These are phyloP conservation scores for Drosophila miranda DNA, from an alignment of 1,140 invertebrate species.

Conservation along the genomic window DNA sequence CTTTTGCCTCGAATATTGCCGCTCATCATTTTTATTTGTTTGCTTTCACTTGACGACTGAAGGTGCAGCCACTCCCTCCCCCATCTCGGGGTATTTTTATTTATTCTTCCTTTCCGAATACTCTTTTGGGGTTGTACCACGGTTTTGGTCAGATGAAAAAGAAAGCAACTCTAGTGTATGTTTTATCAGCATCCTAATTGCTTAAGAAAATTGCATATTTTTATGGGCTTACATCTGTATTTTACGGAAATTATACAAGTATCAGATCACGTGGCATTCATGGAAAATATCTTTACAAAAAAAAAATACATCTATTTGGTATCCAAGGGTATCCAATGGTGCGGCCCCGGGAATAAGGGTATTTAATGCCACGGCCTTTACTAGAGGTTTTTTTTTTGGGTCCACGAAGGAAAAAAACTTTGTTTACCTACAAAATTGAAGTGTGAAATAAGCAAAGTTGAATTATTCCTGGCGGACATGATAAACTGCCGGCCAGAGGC, in stretches of 20 bases:
- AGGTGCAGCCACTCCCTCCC: slow-evolving; percentile 10
- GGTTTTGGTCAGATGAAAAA: too few relatives aligned
- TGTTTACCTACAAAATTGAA: slow-evolving; percentile 81
- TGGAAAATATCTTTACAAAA: too few relatives aligned
- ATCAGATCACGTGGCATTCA: too few relatives aligned
- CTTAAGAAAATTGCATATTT: too few relatives aligned
- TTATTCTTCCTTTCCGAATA: slow-evolving; percentile 4
- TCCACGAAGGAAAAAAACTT: slow-evolving; percentile 51
- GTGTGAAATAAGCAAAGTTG: slow-evolving; percentile 81
- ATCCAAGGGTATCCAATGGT: too few relatives aligned
- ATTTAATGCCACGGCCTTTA: slow-evolving; percentile 45
- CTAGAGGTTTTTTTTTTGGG: slow-evolving; percentile 5
- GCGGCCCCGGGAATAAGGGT: slow-evolving; percentile 6
- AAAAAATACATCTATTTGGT: too few relatives aligned
- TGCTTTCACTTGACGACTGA: slow-evolving; percentile 62
- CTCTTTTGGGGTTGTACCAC: too few relatives aligned
- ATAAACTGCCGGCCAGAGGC: slow-evolving; percentile 69
- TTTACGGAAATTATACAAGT: too few relatives aligned
- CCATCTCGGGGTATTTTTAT: not conserved
- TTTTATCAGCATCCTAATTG: too few relatives aligned
- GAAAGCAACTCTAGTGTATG: too few relatives aligned
- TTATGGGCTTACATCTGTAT: too few relatives aligned
- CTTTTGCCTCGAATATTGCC: slow-evolving; percentile 60
- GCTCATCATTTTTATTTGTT: slow-evolving; percentile 80
- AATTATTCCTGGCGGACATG: slow-evolving; percentile 82